These are phyloP conservation scores for Patella caerulea DNA, from an alignment of 2,888 invertebrate species.

Conservation along the genomic window DNA sequence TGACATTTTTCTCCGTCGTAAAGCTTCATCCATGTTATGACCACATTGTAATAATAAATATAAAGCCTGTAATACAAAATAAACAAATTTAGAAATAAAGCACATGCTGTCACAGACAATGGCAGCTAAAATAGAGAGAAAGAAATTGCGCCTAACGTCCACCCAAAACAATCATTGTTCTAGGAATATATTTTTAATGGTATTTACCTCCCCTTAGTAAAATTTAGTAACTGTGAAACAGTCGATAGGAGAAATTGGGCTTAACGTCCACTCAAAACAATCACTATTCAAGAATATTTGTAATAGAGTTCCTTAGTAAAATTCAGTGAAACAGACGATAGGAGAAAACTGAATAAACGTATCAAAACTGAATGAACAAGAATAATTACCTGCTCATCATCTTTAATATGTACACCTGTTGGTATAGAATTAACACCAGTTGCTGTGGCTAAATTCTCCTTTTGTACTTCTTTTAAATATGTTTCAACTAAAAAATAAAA, in stretches of 20 bases:
- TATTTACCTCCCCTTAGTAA: no score
- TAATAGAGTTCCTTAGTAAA: no score
- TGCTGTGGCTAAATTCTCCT: slow-evolving; percentile 68
- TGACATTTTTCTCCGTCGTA: slow-evolving; percentile 77
- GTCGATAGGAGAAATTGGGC: no score
- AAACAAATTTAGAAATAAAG: not conserved
- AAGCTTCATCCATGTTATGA: slow-evolving; percentile 93
- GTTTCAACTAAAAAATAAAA: slow-evolving; percentile 78
- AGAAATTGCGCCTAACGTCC: no score
- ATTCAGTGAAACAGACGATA: no score
- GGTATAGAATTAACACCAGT: slow-evolving; percentile 76
- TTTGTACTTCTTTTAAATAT: slow-evolving; percentile 78
- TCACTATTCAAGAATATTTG: no score
- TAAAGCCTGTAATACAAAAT: slow-evolving; percentile 79
- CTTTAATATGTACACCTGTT: slow-evolving; percentile 83
- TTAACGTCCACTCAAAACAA: no score
- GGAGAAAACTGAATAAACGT: no score
- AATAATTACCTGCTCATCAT: slow-evolving; percentile 73
- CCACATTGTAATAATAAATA: slow-evolving; percentile 93
- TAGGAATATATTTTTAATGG: no score
- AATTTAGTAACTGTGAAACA: no score
- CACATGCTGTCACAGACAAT: not conserved
- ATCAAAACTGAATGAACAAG: not conserved
- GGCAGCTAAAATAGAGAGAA: not conserved
- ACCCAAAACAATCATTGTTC: no score